A percentile compares a stretch with the other conserved stretches of the same genome.
Conservation (phyloP, 2,797 vertebrate species). For the Euthynnus affinis region DNA sequence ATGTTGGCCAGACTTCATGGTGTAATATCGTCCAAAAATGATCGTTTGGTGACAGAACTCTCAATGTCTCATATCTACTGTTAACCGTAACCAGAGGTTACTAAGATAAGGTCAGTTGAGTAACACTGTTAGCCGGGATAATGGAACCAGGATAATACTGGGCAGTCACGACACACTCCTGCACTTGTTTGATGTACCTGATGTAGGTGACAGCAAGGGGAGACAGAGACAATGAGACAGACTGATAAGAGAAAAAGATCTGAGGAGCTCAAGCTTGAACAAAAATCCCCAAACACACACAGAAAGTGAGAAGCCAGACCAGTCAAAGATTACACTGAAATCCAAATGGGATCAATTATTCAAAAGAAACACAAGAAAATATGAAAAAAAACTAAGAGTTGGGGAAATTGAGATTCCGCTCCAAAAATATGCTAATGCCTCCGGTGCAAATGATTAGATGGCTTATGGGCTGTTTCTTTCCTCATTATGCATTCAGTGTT, state of each 20-base stretch:
- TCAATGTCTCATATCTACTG: neutral
- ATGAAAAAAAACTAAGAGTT: slow-evolving; percentile 48
- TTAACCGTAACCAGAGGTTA: neutral
- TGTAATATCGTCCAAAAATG: neutral
- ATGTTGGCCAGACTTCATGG: neutral
- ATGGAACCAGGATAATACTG: neutral
- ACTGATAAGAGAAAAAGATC: slow-evolving; percentile 34
- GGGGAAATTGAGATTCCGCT: slow-evolving; percentile 58
- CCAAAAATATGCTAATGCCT: slow-evolving; percentile 65
- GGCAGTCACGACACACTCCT: slow-evolving; percentile 14
- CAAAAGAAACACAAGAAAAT: slow-evolving; percentile 51
- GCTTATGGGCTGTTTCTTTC: slow-evolving; percentile 46
- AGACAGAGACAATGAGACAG: slow-evolving; percentile 28
- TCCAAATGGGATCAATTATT: slow-evolving; percentile 61
- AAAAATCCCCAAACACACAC: slow-evolving; percentile 7
- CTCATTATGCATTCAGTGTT: slow-evolving; percentile 61
- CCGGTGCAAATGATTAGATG: slow-evolving; percentile 64
- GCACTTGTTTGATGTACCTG: slow-evolving; percentile 9
- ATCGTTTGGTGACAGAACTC: neutral
- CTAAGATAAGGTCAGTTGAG: slow-evolving; percentile 7
- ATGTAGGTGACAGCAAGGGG: slow-evolving; percentile 18
- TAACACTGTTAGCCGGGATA: slow-evolving; percentile 5
- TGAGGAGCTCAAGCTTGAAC: slow-evolving; percentile 17
- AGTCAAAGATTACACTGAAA: slow-evolving; percentile 46
- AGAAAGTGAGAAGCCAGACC: slow-evolving; percentile 23